These are phyloP conservation scores for Philhelius pedissequus DNA, from an alignment of 2,888 invertebrate species.

Conservation along the genomic window DNA sequence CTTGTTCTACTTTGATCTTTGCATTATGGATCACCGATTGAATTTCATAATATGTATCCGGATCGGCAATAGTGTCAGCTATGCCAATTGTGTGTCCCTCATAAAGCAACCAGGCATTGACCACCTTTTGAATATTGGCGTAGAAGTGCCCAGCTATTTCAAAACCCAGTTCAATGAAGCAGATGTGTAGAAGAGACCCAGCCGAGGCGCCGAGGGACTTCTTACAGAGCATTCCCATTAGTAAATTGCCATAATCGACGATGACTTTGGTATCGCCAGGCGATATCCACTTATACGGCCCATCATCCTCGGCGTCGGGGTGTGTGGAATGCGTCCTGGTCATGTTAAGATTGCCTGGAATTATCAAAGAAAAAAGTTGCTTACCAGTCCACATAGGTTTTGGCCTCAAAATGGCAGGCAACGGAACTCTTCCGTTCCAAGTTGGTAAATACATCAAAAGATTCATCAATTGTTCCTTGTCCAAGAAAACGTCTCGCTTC, in stretches of 20 bases:
- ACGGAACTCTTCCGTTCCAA: conserved; percentile 98
- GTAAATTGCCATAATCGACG: conserved; percentile 96
- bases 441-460: conserved; percentile 97
- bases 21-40: conserved; percentile 97
- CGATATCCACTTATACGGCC: conserved; percentile 98
- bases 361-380: conserved; percentile 96
- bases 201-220: conserved; percentile 96
- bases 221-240: conserved; percentile 98
- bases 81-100: conserved; percentile 97
- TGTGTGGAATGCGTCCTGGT: conserved; percentile 97
- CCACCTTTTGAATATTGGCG: conserved; percentile 97
- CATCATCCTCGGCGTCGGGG: conserved; percentile 96
- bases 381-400: conserved; percentile 97
- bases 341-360: conserved; percentile 95
- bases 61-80: conserved; percentile 99
- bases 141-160: conserved; percentile 95
- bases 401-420: conserved; percentile 89
- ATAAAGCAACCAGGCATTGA: conserved; percentile 96
- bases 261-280: conserved; percentile 96
- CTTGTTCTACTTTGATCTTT: conserved; percentile 98
- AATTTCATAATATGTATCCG: conserved; percentile 96
- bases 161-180: conserved; percentile 96
- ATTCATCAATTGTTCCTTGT: conserved; percentile 98
- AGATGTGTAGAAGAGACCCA: conserved; percentile 96
- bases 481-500: conserved; percentile 96